Evolutionary conservation across 2,113 vertebrate genomes (phyloP).

Genomic region (Dipodomys spectabilis): DNA sequence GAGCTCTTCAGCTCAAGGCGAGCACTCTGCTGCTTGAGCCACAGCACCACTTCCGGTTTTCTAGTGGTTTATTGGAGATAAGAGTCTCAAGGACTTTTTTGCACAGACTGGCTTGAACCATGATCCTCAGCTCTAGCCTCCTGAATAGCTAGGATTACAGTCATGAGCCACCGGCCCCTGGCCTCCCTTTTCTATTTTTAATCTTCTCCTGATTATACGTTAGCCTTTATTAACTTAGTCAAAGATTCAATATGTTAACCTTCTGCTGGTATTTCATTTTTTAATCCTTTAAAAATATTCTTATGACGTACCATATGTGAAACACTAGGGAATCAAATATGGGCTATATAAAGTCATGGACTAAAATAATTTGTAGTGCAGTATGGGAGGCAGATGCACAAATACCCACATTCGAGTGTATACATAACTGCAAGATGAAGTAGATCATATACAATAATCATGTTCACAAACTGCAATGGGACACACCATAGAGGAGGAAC

Average conservation of each 20-base stretch:
- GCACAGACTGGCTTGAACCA: too few relatives aligned
- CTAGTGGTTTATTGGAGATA: too few relatives aligned
- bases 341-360: not conserved
- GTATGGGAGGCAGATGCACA: not conserved
- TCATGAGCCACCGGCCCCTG: too few relatives aligned
- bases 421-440: not conserved
- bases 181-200: not conserved
- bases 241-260: not conserved
- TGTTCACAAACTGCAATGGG: not conserved
- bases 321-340: not conserved
- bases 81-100: too few relatives aligned
- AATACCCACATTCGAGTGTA: not conserved
- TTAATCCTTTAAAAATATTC: not conserved
- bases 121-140: too few relatives aligned
- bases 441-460: not conserved
- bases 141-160: too few relatives aligned
- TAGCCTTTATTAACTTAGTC: not conserved
- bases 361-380: not conserved
- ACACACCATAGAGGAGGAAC: not conserved
- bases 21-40: too few relatives aligned
- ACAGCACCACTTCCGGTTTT: too few relatives aligned
- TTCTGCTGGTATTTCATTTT: not conserved
- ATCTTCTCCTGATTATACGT: not conserved
- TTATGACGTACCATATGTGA: not conserved
- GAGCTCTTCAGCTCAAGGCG: too few relatives aligned